A percentile compares a stretch with the other conserved stretches of the same genome.
phyloP scores from a whole-genome alignment of 2,888 invertebrate genomes.

The Drosophila lutescens region DNA sequence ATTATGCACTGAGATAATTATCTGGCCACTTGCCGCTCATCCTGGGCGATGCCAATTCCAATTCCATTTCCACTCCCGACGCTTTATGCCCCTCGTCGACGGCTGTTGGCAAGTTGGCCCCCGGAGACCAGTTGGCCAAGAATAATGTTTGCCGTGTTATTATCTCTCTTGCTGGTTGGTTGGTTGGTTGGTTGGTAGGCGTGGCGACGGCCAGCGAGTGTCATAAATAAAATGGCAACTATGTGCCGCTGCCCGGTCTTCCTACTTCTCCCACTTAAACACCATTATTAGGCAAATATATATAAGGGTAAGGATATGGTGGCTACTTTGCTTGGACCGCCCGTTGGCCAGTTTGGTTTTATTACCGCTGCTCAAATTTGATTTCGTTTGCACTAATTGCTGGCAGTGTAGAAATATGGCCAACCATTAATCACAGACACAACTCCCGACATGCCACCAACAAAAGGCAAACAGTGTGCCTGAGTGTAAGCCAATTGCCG shows the following conservation, averaged over 20 bases:
- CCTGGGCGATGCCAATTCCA: conserved; percentile 43
- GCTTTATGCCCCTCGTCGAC: conserved; percentile 71
- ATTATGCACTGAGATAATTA: conserved; percentile 75
- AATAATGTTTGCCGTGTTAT: conserved; percentile 68
- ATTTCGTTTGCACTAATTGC: conserved; percentile 74
- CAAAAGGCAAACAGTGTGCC: conserved; percentile 7
- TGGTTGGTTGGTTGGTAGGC: conserved; percentile 53
- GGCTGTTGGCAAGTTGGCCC: conserved; percentile 75
- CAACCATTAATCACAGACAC: conserved; percentile 67
- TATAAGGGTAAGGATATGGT: conserved; percentile 17
- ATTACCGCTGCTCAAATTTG: conserved; percentile 65
- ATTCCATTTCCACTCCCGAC: conserved; percentile 56
- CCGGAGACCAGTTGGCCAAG: conserved; percentile 72
- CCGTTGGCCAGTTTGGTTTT: conserved; percentile 26
- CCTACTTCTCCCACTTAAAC: conserved; percentile 52
- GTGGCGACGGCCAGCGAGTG: conserved; percentile 65
- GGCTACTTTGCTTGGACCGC: background rate
- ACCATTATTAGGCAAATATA: conserved; percentile 70
- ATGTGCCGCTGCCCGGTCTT: conserved; percentile 28
- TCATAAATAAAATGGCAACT: conserved; percentile 78
- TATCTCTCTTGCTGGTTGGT: conserved; percentile 48
- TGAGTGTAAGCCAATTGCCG: conserved; percentile 16
- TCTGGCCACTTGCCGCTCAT: conserved; percentile 57
- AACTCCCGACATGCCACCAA: conserved; percentile 9
- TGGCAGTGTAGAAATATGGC: conserved; percentile 65